Base-by-base conservation (phyloP, 1,140 invertebrate species). In the Zophobas atratus region DNA sequence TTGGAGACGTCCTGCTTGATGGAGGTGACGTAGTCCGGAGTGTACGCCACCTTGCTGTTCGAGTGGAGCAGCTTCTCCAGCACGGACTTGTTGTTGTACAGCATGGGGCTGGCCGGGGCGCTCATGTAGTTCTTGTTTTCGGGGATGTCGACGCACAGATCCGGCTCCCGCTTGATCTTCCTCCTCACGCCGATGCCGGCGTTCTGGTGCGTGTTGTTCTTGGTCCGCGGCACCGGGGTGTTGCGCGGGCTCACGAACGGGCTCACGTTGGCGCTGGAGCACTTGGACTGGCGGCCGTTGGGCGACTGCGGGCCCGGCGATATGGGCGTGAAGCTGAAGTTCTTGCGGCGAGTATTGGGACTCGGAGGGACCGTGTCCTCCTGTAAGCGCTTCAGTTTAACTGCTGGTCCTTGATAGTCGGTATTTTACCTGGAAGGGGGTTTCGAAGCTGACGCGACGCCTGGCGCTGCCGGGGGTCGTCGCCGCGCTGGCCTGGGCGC, bases 191-290 rank as follows among this genome's bases (percentile, higher is more conserved):
- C 4, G 56, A 36, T 79, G 79, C 79, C 76, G 34, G 77, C 67
- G 77, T 71, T 82, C 51, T 83, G 77, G 74, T 82, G 73, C 53
- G 60, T 75, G 48, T 57, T 79, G 75, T 82, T 78, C 80, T 85
- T 84, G 76, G 80, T 84, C 77, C 93, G 88, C 6, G 91, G 91
- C 0, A 93, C 89, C 0, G 94, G 93, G 0, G 94, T 95, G 77
- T 93, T 92, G 34, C 94, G 88, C 0, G 95, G 95, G 81, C 94
- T 96, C 1, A 96, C 94, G 85, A 96, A 96, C 1, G 94, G 94
- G 85, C 93, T 95, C n/a, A 91, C 91, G 73, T 89, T 90, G 1
- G 90, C 88, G 38, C 88, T 89, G 74, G 85, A 91, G 79, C 85
- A 90, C 81, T 88, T 89, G 1, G 88, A 89, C 41, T 88, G 86